Evolutionary conservation across 2,888 invertebrate species (phyloP).

Genomic region (Thymelicus lineola): DNA sequence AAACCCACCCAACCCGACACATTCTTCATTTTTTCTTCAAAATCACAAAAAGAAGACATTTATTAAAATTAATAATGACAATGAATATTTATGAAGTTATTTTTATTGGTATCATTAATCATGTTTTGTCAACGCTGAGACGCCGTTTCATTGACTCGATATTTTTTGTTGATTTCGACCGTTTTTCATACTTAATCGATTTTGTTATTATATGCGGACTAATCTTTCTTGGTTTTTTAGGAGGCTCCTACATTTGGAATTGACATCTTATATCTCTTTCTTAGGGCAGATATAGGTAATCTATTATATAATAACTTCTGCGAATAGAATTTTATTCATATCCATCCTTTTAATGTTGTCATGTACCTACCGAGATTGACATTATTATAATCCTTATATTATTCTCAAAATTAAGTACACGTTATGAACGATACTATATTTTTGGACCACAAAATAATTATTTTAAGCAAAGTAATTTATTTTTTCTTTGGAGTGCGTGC

Average conservation of each 20-base stretch:
- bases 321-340: no score
- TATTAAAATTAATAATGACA: conserved; percentile 67
- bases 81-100: conserved; percentile 63
- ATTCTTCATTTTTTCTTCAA: conserved; percentile 53
- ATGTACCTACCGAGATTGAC: no score
- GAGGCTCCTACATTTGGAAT: background rate
- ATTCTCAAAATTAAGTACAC: no score
- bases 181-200: conserved; percentile 33
- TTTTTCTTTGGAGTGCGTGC: no score
- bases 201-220: conserved; percentile 27
- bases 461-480: no score
- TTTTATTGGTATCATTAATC: conserved; percentile 67
- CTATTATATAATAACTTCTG: no score
- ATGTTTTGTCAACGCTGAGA: conserved; percentile 66
- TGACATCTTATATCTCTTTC: background rate
- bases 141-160: conserved; percentile 22
- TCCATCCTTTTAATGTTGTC: no score
- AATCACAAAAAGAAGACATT: conserved; percentile 44
- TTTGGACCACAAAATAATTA: no score
- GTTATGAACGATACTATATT: no score
- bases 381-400: no score
- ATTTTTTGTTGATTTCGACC: conserved; percentile 22
- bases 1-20: conserved; percentile 42
- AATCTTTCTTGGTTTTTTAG: conserved; percentile 19
- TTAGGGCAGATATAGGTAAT: background rate